These are phyloP conservation scores for Alca torda DNA, from an alignment of 2,797 vertebrate genomes.

Conservation along the genomic window DNA sequence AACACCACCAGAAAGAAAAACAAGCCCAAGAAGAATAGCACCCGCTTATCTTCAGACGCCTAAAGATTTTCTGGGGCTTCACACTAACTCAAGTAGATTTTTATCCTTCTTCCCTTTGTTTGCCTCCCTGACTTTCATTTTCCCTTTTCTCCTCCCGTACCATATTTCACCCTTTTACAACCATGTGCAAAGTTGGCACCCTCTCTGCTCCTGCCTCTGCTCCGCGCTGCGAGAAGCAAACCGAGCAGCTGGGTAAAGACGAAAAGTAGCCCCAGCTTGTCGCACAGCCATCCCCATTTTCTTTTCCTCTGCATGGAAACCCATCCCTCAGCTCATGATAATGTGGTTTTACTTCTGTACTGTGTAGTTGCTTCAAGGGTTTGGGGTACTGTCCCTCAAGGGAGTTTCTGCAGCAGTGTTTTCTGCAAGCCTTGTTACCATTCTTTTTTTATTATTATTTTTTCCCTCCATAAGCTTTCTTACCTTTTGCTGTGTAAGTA, in stretches of 20 bases:
- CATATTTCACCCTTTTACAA: neutral
- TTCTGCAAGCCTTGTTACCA: neutral
- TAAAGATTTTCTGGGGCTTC: slow-evolving; percentile 4
- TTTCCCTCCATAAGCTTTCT: neutral
- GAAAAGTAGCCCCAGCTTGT: neutral
- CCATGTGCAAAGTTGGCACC: neutral
- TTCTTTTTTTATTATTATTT: neutral
- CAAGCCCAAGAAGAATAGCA: slow-evolving; percentile 12
- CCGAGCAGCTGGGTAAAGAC: neutral
- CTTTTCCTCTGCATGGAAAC: neutral
- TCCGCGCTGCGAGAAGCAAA: neutral
- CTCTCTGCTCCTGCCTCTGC: neutral
- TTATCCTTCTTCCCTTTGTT: neutral
- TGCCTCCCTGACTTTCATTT: neutral
- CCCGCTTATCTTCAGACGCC: neutral
- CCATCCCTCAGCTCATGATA: neutral
- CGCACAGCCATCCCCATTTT: neutral
- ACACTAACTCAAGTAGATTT: neutral
- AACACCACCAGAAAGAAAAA: neutral
- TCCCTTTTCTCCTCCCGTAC: neutral
- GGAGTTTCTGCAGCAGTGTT: neutral
- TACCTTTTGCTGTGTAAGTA: neutral
- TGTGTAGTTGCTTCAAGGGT: neutral
- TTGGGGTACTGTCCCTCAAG: neutral
- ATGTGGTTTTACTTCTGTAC: neutral